Evolutionary conservation across 1,140 invertebrate genomes (phyloP), one percentile per base, ranked within the genome.

Genomic region (Cydia splendana): DNA sequence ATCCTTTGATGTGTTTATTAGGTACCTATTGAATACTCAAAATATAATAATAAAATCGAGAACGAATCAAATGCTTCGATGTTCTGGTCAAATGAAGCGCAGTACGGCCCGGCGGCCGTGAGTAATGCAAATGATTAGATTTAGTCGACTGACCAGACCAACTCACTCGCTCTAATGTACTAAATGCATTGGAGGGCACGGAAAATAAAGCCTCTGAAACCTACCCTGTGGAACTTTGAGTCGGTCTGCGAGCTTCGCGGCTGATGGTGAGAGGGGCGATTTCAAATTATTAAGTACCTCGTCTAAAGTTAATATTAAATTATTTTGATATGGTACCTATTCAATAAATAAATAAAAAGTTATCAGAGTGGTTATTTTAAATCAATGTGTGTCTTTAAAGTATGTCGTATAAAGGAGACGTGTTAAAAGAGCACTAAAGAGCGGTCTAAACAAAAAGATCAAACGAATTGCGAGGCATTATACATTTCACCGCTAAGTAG

Each of bases 91-190:
- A 93, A 93, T 89, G 91, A 90, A 91, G 87, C 91, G 90, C 85
- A 88, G 85, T 90, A 91, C 91, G 87, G 81, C 84, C 84, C 87
- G 83, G 85, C 83, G 80, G 77, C 75, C 91, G 89, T 88, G 82
- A 87, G 82, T 93, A 93, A 93, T 90, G 85, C 81, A 85, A 85
- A 89, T 91, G 87, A 93, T 93, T 93, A 93, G 91, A 93, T 93
- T 91, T 88, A 84, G 85, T 85, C 84, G 85, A 91, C 85, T 90
- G 89, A 85, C 82, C 88, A 87, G 69, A 48, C 76, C 48, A 34
- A 28, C 57, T 73, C 65, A 71, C 65, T 48, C 53, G 38, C 69
- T 57, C 76, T 77, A 77, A 76, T 76, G 75, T 69, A 76, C 75
- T 76, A 76, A 76, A 76, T 75, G 75, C 75, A 76, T 71, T 71